Base-by-base conservation (phyloP, 2,888 invertebrate genomes). In the Dolichomitus sp. region DNA sequence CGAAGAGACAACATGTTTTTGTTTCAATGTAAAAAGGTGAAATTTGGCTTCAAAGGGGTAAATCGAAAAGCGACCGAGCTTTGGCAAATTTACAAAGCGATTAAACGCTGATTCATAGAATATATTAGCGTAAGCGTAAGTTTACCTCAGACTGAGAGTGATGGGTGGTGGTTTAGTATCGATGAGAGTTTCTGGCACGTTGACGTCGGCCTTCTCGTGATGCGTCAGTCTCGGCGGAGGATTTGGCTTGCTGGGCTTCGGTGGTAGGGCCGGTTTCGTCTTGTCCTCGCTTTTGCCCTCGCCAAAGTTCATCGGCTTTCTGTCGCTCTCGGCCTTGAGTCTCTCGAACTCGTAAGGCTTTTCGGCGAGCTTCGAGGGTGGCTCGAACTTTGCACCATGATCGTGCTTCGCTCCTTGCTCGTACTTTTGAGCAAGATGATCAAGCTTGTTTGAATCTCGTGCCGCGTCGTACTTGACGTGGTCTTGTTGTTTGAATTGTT, bases 221-320 rank as follows among this genome's bases (percentile, higher is more conserved):
- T 91, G 92, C 40, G 92, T 93, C 78, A 93, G 86, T 86, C 93
- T 90, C 11, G 93, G 93, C 37, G 93, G 93, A 59, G 93, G 93
- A 87, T 93, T 93, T 9, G 93, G 93, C 73, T 93, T 93, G 84
- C 89, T 91, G 14, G 98, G 98, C 94, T 98, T 98, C 11, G 97
- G 97, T 82, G 97, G 97, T 92, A 97, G 93, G 1, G 97, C 97
- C 0, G 97, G 97, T 92, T 97, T 97, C 63, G 95, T 90, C 61
- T 93, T 93, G 79, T 93, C 93, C 68, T 93, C 92, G 66, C 52
- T 76, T 19, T 89, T 88, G 14, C 84, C 79, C 50, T 92, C 90
- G 9, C 80, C 78, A 75, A 88, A 88, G 37, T 80, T 88, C 42
- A 87, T 80, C 42, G 80, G 82, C 78, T 91, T 91, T 63, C 91